Percentiles rank a stretch among this genome's conserved stretches.
phyloP scores from a whole-genome alignment of 2,113 vertebrate genomes.

The Phyllostomus discolor region DNA sequence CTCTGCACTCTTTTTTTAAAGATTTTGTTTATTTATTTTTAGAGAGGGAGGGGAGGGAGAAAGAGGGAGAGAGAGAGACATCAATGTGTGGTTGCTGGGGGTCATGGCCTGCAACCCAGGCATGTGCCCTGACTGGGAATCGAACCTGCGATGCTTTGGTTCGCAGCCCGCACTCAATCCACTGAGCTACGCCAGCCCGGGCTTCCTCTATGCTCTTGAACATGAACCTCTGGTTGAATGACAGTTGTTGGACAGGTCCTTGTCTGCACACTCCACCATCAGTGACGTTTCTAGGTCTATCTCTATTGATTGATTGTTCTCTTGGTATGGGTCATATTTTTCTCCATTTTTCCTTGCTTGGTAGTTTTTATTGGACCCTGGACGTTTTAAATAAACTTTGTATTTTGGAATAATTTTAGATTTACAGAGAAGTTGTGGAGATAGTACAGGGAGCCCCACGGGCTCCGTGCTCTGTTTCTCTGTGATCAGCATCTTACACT shows the following conservation, averaged over 20 bases:
- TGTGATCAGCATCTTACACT: not conserved
- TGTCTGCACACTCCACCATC: not conserved
- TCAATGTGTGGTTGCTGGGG: no score
- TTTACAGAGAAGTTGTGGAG: not conserved
- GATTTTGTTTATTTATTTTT: no score
- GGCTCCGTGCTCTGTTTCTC: not conserved
- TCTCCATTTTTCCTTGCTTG: slow-evolving; percentile 13
- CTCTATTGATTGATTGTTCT: not conserved
- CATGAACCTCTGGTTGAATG: not conserved
- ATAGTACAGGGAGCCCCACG: not conserved
- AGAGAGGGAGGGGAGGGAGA: no score
- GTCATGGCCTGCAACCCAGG: no score
- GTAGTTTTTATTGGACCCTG: not conserved
- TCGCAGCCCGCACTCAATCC: no score
- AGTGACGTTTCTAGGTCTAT: slow-evolving; percentile 5
- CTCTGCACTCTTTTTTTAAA: not conserved
- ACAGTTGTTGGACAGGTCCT: not conserved
- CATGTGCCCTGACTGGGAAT: no score
- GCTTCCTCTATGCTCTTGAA: no score
- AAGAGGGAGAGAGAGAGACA: no score
- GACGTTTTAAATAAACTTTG: not conserved
- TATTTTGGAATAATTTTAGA: slow-evolving; percentile 15
- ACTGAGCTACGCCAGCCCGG: no score
- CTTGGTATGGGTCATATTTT: not conserved
- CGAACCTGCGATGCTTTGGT: no score